phyloP scores from a whole-genome alignment of 37 sponge, comb jelly and placozoan genomes.

The Beroe forskalii region DNA sequence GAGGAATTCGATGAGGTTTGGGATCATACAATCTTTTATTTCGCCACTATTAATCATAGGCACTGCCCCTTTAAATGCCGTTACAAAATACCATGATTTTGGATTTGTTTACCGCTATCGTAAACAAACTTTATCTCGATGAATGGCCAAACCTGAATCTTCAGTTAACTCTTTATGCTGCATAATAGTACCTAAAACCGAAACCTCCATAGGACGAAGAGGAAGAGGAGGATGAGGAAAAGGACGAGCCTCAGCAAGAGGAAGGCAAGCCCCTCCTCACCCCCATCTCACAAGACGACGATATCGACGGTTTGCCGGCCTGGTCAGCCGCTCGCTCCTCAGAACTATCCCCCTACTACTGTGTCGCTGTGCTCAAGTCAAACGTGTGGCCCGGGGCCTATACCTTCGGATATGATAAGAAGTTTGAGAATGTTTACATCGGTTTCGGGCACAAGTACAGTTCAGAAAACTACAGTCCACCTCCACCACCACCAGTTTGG shows the following conservation, averaged over 20 bases:
- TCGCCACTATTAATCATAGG: neutral
- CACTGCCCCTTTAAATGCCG: too few species aligned
- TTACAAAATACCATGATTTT: neutral
- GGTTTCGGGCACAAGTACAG: conserved; percentile 98
- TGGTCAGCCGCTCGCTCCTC: conserved; percentile 84
- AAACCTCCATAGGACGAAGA: conserved; percentile 74
- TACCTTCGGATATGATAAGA: conserved; percentile 77
- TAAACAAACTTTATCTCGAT: neutral
- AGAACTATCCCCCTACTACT: conserved; percentile 77
- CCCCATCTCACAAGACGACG: conserved; percentile 78
- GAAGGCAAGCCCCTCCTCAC: conserved; percentile 88
- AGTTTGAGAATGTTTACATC: conserved; percentile 93
- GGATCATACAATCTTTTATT: neutral
- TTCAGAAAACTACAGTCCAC: conserved; percentile 82
- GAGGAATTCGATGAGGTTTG: conserved; percentile 85
- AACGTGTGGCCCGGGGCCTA: conserved; percentile 98
- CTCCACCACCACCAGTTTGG: conserved; percentile 82
- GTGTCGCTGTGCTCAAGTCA: conserved; percentile 79
- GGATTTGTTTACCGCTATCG: neutral
- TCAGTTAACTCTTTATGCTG: too few species aligned
- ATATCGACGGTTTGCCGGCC: conserved; percentile 86
- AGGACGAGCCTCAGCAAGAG: conserved; percentile 90
- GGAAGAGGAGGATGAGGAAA: conserved; percentile 85
- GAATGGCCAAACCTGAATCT: too few species aligned
- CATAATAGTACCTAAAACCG: too few species aligned